Evolutionary conservation across 1,140 invertebrate genomes (phyloP), one percentile per base, ranked within the genome.

Genomic region (Uloborus diversus): DNA sequence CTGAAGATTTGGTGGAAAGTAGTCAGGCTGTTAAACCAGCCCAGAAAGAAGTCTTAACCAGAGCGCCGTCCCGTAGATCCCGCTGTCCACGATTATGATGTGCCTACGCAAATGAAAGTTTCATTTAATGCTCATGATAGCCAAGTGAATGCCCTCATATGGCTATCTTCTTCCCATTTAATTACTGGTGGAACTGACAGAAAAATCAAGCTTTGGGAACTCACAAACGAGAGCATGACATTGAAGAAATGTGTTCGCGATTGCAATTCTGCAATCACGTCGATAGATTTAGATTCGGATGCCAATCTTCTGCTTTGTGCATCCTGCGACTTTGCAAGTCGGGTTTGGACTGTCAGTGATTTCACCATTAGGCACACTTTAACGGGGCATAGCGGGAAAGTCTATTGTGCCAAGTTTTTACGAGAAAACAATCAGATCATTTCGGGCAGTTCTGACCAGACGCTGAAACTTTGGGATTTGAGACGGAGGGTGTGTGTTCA

Each of bases 401-500:
- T 97, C 65, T 92, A 96, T 90, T 93, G 95, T n/a, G 95, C 94
- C 9, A 96, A 96, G 88, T 97, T 97, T 88, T 90, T 97, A 81
- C 93, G 93, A 65, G 94, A 96, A 84, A 35, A 20, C 9, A 91
- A 92, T 64, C 95, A 95, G 89, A 94, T 96, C 68, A 96, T 89
- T 2, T 85, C 88, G 32, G 87, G 84, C 83, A 87, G 84, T 87
- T 93, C 97, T 87, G 97, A 99, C 88, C 90, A 97, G 81, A 98
- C 96, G 30, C 87, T 99, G 30, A 99, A 99, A 90, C 92, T 99
- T 83, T 99, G 96, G 96, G 97, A 99, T 88, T 90, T 98, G 27
- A 90, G 93, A 82, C 95, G 93, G 88, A 91, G 92, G 89, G 93
- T 94, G 81, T 98, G 96, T 96, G 92, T 94, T 82, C 94, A 95